A percentile compares a stretch with the other conserved stretches of the same genome.
Evolutionary conservation across 30 jellyfish, hydroid and myxozoan genomes (phyloP).

Genomic region (Haliclystus octoradiatus): DNA sequence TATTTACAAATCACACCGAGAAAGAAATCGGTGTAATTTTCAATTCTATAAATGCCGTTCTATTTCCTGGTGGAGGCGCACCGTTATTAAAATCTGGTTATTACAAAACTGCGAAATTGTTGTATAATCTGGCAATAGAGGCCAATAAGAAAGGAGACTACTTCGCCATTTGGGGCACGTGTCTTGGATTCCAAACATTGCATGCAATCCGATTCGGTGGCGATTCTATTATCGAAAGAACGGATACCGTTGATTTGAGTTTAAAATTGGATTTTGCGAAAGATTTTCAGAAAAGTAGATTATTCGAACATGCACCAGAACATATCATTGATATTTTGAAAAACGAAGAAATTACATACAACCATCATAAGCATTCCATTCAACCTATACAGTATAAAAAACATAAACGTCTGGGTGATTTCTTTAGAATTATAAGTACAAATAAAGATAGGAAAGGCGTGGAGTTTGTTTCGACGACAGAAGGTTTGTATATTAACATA

Average conservation of each 20-base stretch:
- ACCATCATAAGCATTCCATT: slow-evolving; percentile 57
- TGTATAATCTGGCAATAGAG: slow-evolving; percentile 44
- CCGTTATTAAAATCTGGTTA: slow-evolving; percentile 40
- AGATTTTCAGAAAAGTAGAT: slow-evolving; percentile 52
- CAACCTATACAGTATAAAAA: slow-evolving; percentile 30
- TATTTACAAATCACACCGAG: slow-evolving; percentile 35
- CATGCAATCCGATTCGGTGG: slow-evolving; percentile 1
- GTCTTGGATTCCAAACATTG: slow-evolving; percentile 83
- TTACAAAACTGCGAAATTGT: slow-evolving; percentile 48
- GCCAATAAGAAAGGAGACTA: slow-evolving; percentile 57
- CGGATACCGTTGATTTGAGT: slow-evolving; percentile 48
- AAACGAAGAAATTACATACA: slow-evolving; percentile 61
- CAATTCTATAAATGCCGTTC: slow-evolving; percentile 63
- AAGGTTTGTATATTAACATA: slow-evolving; percentile 42
- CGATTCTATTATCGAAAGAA: slow-evolving; percentile 16
- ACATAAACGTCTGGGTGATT: slow-evolving; percentile 21
- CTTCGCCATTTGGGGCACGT: slow-evolving; percentile 96
- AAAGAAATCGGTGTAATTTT: slow-evolving; percentile 43
- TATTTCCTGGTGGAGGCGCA: slow-evolving; percentile 92
- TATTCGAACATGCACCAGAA: slow-evolving; percentile 71
- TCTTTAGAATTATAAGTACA: slow-evolving; percentile 50
- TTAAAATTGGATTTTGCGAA: slow-evolving; percentile 50
- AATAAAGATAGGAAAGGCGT: slow-evolving; percentile 69
- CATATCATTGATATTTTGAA: slow-evolving; percentile 45
- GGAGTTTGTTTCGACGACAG: slow-evolving; percentile 69